phyloP scores from a whole-genome alignment of 2,888 invertebrate genomes.

The Eristalis tenax region DNA sequence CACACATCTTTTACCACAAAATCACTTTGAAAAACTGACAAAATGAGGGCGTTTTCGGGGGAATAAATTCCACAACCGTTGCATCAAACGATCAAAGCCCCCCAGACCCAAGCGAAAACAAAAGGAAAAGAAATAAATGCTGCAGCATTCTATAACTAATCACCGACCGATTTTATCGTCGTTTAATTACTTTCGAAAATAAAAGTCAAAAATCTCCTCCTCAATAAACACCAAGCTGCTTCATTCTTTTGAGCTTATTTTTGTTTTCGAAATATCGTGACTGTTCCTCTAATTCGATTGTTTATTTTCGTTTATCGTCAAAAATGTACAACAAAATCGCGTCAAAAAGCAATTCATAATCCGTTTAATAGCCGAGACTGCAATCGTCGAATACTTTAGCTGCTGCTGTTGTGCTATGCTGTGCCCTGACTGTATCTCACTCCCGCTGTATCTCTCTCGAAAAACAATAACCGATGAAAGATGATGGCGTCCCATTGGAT shows the following conservation, averaged over 20 bases:
- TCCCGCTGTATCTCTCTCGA: not conserved
- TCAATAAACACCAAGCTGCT: not conserved
- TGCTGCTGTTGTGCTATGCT: no score
- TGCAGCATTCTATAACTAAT: constrained; percentile 37
- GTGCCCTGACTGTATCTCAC: not conserved
- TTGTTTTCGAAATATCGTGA: constrained; percentile 21
- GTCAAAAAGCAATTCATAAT: constrained; percentile 44
- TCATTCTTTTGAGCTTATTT: not conserved
- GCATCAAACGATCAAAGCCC: not conserved
- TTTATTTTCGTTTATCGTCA: constrained; percentile 36
- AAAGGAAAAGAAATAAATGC: not conserved
- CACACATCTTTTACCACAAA: not conserved
- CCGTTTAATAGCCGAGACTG: not conserved
- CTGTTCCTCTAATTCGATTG: constrained; percentile 24
- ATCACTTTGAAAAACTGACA: not conserved
- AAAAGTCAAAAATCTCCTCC: not conserved
- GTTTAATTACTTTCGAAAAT: constrained; percentile 36
- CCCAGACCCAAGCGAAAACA: not conserved
- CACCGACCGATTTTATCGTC: constrained; percentile 31
- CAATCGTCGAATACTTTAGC: not conserved
- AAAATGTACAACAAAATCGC: constrained; percentile 49
- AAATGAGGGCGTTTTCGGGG: not conserved
- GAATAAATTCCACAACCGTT: not conserved
- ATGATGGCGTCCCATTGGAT: not conserved
- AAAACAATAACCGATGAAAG: not conserved